Base-by-base conservation (phyloP, 2,888 invertebrate species). In the Anodontia alba region DNA sequence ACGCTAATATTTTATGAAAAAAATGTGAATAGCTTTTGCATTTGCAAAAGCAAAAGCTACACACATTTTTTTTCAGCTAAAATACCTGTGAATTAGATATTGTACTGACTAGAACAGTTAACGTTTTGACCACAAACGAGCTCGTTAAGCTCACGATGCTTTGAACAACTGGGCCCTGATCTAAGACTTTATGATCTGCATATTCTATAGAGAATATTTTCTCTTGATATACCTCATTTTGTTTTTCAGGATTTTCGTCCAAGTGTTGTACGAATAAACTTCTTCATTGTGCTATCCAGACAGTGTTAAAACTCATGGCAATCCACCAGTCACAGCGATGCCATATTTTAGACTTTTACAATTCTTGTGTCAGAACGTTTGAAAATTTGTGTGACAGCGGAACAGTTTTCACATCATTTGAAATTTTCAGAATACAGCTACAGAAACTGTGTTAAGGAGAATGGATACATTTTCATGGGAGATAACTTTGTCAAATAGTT, bases 311-410 rank as follows among this genome's bases (percentile, higher is more conserved):
- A 62, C 62, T 62, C 23, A 33, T 62, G 23, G 33, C 33, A 12
- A 62, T 62, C 5, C 5, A 62, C 23, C 31, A 2, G 2, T 17
- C 62, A 7, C 62, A 62, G 33, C 62, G 17, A 33, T 62, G 62
- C 33, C 62, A 62, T 62, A 62, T 62, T 33, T 29, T 62, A 31
- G 20, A 33, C 33, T 62, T 62, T 62, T 62, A 62, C 23, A 62
- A 62, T 33, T 62, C 62, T 5, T 62, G 62, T 62, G 62, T 62
- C 29, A 62, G 62, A 31, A 33, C 62, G 17, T 33, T 31, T 33
- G 62, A 31, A 33, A 33, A 62, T 62, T 20, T 62, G 1, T 62
- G 62, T 62, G 62, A 62, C n/a, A 62, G 33, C 20, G 29, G 62
- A 20, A 62, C 62, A 17, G 62, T 62, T 33, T 33, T 62, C 10